Percentiles rank a stretch among this genome's conserved stretches.
Conservation (phyloP, 1,140 invertebrate genomes). For the Manduca sexta region DNA sequence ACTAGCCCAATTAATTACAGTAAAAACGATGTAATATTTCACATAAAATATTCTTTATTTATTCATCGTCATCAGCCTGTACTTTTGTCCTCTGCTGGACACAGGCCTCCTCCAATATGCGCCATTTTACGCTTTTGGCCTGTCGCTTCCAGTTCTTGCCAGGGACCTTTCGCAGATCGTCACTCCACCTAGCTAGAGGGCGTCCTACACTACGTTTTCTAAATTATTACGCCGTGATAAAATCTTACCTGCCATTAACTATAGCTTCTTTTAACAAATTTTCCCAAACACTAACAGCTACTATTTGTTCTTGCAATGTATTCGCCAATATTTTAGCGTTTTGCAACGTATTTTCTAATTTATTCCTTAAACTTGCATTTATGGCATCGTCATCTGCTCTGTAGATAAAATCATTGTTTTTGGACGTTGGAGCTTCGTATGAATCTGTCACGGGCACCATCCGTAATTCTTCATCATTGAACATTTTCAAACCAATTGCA, state of each 20-base stretch:
- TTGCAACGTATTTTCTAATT: constrained; percentile 28
- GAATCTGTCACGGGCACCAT: not conserved
- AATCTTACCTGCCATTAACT: constrained; percentile 45
- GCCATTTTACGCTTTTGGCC: no score
- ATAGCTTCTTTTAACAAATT: constrained; percentile 41
- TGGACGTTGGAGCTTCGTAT: not conserved
- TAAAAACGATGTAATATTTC: no score
- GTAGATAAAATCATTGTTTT: not conserved
- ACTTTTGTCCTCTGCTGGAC: no score
- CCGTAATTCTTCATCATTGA: not conserved
- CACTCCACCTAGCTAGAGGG: no score
- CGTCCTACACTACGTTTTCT: no score
- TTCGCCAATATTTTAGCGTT: constrained; percentile 30
- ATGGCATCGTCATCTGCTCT: constrained; percentile 3
- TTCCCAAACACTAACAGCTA: constrained; percentile 23
- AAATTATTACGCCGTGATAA: no score
- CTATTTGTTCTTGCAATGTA: constrained; percentile 34
- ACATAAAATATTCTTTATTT: no score
- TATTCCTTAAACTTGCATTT: constrained; percentile 13
- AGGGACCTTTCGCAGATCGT: no score
- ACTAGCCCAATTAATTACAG: no score
- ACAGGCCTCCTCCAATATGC: no score
- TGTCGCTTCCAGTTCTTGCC: no score
- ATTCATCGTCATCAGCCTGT: no score
- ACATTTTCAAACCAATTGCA: not conserved